Conservation (phyloP, 2,113 vertebrate genomes). For the Chaenocephalus aceratus region DNA sequence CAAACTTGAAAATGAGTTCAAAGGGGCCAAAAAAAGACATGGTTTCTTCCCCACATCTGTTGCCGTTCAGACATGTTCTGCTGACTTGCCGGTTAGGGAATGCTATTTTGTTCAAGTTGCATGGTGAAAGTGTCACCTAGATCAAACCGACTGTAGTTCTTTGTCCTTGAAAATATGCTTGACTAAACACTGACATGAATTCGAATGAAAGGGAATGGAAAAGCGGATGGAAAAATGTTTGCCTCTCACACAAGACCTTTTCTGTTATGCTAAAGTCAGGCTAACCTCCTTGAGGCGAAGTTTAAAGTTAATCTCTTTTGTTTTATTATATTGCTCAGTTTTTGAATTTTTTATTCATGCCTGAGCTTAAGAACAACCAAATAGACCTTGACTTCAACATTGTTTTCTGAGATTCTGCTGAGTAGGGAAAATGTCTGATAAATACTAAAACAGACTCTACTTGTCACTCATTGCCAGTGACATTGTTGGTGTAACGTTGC, state of each 20-base stretch:
- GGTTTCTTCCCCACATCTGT: slow-evolving; percentile 14
- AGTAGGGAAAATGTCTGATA: slow-evolving; percentile 25
- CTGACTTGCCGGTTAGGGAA: neutral
- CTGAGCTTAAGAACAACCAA: neutral
- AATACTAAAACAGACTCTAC: slow-evolving; percentile 26
- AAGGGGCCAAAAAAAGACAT: slow-evolving; percentile 26
- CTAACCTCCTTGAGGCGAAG: neutral
- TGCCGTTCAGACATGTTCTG: slow-evolving; percentile 31
- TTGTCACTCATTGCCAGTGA: slow-evolving; percentile 35
- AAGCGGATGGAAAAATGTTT: neutral
- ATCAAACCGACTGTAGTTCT: neutral
- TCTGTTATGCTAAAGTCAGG: neutral
- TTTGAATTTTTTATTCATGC: slow-evolving; percentile 28
- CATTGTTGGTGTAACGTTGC: slow-evolving; percentile 45
- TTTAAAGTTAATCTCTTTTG: slow-evolving; percentile 23
- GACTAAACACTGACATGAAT: neutral
- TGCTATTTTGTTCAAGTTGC: neutral
- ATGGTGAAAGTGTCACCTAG: slow-evolving; percentile 4
- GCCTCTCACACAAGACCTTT: neutral
- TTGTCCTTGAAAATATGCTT: neutral
- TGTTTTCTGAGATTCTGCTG: slow-evolving; percentile 31
- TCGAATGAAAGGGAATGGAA: neutral
- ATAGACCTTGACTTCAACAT: slow-evolving; percentile 41
- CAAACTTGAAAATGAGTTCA: slow-evolving; percentile 30
- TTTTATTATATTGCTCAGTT: slow-evolving; percentile 28